A percentile compares a stretch with the other conserved stretches of the same genome.
Evolutionary conservation across 2,888 invertebrate genomes (phyloP).

Genomic region (Drosophila tripunctata): DNA sequence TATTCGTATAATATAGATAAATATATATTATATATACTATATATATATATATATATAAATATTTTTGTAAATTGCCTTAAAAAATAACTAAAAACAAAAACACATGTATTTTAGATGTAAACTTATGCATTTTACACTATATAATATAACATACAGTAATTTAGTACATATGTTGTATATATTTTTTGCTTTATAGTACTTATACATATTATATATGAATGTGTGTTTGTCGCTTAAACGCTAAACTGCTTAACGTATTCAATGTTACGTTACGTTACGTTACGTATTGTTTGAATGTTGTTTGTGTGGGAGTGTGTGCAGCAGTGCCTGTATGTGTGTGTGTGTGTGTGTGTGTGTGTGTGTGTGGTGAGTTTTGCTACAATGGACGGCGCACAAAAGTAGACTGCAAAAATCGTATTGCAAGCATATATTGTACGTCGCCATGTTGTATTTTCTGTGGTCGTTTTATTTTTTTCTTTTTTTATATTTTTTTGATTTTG

Average conservation of each 20-base stretch:
- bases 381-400: conserved; percentile 21
- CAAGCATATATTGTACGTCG: neutral
- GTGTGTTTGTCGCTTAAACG: conserved; percentile 14
- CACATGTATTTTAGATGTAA: neutral
- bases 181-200: conserved; percentile 2
- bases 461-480: conserved; percentile 4
- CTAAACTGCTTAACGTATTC: conserved; percentile 15
- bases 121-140: too few relatives aligned
- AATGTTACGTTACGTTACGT: conserved; percentile 16
- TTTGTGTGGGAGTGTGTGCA: too few relatives aligned
- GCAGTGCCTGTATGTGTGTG: neutral
- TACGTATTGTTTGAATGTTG: conserved; percentile 19
- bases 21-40: conserved; percentile 1
- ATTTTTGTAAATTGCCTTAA: conserved; percentile 46
- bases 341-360: neutral
- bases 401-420: conserved; percentile 23
- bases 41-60: conserved; percentile 28
- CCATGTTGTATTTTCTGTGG: neutral
- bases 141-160: neutral
- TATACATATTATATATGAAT: too few relatives aligned
- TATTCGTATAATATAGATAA: conserved; percentile 6
- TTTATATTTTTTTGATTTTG: conserved; percentile 1
- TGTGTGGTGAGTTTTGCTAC: conserved; percentile 10
- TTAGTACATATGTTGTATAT: conserved; percentile 8
- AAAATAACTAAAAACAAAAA: conserved; percentile 36